Evolutionary conservation across 2,888 invertebrate genomes (phyloP), one percentile per base, ranked within the genome.

Genomic region (Drosophila aldrichi): DNA sequence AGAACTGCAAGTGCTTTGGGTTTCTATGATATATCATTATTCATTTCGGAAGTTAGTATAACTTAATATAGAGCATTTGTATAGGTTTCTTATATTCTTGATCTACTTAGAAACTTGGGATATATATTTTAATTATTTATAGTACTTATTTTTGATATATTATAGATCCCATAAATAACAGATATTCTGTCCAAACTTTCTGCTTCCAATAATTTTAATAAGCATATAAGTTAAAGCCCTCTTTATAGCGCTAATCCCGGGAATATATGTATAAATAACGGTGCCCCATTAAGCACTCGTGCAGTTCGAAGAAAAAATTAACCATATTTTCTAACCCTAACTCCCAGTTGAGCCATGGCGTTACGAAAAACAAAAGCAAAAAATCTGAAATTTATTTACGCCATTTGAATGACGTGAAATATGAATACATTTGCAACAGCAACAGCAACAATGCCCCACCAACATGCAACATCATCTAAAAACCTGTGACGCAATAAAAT

Each of bases 401-500:
- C 62, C 51, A 59, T 79, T 77, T 82, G 64, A 70, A 71, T 74
- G 69, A 74, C 70, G 71, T 88, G 64, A 86, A 82, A 70, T 72
- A 80, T 86, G 70, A 82, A 77, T 86, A 77, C 67, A 64, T 70
- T 72, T 70, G 36, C 49, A 74, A 78, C 76, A 72, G 57, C 69
- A 74, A 34, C 29, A 29, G 20, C 41, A 49, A 29, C 41, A 77
- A 64, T 36, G 52, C 62, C 57, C 51, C 22, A 54, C 20, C 20
- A 62, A 75, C 70, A 76, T 77, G 81, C 68, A 74, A 76, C 67
- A 82, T 75, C 77, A 80, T 74, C 86, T 88, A 82, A 89, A 89
- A 85, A 82, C 77, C 85, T 82, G 80, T 85, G 90, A 88, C 80
- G 88, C 83, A 80, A 89, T 85, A 89, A 90, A 89, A 85, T 73